These are phyloP conservation scores for Drosophila prostipennis DNA, from an alignment of 2,888 invertebrate species.

Conservation along the genomic window DNA sequence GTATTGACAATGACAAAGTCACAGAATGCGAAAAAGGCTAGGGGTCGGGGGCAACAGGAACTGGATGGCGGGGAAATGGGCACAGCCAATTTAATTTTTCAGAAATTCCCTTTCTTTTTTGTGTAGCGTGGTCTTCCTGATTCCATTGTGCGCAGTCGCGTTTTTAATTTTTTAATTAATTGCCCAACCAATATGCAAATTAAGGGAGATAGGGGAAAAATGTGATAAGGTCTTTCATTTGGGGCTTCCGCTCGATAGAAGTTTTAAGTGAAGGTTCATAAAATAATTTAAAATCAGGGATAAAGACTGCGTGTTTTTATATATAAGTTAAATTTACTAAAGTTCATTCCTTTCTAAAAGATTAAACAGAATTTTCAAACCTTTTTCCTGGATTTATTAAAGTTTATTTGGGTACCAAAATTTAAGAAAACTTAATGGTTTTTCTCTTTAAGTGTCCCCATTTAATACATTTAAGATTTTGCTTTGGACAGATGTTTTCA, in stretches of 20 bases:
- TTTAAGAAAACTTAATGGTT: too few relatives aligned
- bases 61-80: slow-evolving; percentile 33
- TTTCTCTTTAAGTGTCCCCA: too few relatives aligned
- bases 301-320: too few relatives aligned
- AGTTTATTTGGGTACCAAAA: too few relatives aligned
- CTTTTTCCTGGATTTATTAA: too few relatives aligned
- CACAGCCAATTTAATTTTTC: slow-evolving; percentile 60
- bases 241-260: background rate
- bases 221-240: background rate
- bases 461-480: background rate
- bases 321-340: too few relatives aligned
- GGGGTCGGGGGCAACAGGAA: background rate
- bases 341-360: too few relatives aligned
- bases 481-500: background rate
- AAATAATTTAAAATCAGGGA: too few relatives aligned
- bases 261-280: background rate
- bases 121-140: background rate
- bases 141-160: slow-evolving; percentile 56
- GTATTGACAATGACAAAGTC: slow-evolving; percentile 35
- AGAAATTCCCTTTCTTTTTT: slow-evolving; percentile 37
- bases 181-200: slow-evolving; percentile 42
- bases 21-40: slow-evolving; percentile 44
- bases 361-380: too few relatives aligned
- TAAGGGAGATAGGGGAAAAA: background rate
- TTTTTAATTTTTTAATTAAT: slow-evolving; percentile 73